A percentile compares a stretch with the other conserved stretches of the same genome.
phyloP scores from a whole-genome alignment of 2,113 vertebrate species.

The Poeciliopsis prolifica region DNA sequence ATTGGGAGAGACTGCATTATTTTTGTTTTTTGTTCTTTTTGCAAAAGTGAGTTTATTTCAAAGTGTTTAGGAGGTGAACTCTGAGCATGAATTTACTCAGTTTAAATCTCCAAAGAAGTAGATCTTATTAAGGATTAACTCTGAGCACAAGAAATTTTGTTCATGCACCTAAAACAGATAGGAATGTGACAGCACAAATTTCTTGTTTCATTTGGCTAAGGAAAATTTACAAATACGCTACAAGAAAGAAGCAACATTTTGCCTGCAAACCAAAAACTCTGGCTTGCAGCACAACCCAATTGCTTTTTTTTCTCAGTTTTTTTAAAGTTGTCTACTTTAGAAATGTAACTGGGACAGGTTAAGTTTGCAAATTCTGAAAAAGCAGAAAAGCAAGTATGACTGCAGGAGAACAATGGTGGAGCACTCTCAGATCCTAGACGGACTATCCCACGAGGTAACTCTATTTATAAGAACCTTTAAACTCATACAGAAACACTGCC shows the following conservation, averaged over 20 bases:
- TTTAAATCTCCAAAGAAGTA: background rate
- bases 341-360: background rate
- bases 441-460: background rate
- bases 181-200: background rate
- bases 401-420: background rate
- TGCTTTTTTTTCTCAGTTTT: background rate
- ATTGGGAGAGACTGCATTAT: background rate
- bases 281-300: no score
- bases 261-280: background rate
- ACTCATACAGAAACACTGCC: slow-evolving; percentile 52
- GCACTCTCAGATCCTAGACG: background rate
- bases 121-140: background rate
- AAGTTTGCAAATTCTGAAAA: background rate
- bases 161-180: background rate
- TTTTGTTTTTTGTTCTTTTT: background rate
- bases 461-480: slow-evolving; percentile 37
- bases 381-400: background rate
- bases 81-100: no score
- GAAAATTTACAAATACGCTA: background rate
- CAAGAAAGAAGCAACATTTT: background rate
- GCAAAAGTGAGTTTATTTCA: background rate
- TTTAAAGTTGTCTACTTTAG: background rate
- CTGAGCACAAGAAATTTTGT: background rate
- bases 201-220: background rate
- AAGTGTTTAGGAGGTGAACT: background rate